Evolutionary conservation across 2,113 vertebrate species (phyloP), one percentile per base, ranked within the genome.

Genomic region (Labeo catla): DNA sequence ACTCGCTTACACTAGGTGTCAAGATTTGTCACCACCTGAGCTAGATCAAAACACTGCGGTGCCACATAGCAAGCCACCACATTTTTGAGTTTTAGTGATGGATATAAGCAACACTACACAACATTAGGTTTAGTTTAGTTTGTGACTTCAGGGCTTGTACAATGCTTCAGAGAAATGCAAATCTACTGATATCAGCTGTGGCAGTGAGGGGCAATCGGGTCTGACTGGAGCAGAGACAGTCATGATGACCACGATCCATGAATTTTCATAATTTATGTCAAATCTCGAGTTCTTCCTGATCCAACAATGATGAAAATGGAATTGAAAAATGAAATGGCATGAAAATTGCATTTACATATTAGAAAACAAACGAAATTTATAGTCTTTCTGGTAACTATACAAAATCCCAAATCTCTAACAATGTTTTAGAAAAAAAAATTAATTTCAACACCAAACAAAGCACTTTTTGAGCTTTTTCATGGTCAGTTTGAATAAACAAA

Each of bases 21-120:
- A 83, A 70, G 65, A 68, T 54, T 66, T 81, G 79, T 65, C 79
- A 49, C 79, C 79, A 81, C 43, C 43, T 81, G 59, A 49, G 47
- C n/a, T 83, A 9, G 16, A 81, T 50, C 36, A 66, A 68, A 68
- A 50, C 9, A 61, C 4, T 6, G 6, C 45, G 54, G 21, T n/a
- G 36, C 36, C 36, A 43, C 39, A 80, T n/a, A 45, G 57, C 21
- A 61, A 80, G 57, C 39, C 43, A 80, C 10, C 57, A 63, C 12
- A 15, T 19, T 47, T 80, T 11, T 8, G 3, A 12, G 54, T 28
- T 23, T 80, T 45, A 28, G 21, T 80, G 21, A 59, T n/a, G 12
- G 77, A 23, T 63, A 47, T 80, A 61, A 63, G 76, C 77, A 61
- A n/a, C 21, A 23, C 21, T 12, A n/a, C 52, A 8, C 23, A 65